phyloP scores from a whole-genome alignment of 2,797 vertebrate genomes.

The Mallotus villosus region DNA sequence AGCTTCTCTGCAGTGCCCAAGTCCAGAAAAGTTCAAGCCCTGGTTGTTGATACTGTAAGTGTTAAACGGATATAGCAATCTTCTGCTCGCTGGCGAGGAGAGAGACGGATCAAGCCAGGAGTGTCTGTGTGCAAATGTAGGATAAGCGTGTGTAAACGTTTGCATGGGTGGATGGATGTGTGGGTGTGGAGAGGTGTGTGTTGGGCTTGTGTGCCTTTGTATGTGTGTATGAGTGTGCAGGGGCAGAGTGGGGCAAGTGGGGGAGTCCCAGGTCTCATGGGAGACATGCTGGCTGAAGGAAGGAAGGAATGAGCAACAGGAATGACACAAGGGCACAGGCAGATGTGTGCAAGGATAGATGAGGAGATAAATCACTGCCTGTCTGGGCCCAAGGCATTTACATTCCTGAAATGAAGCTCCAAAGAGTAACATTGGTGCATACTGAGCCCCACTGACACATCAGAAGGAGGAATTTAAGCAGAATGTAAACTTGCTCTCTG shows the following conservation, averaged over 20 bases:
- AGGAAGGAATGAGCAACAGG: constrained; percentile 76
- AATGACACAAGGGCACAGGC: constrained; percentile 78
- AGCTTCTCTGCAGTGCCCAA: constrained; percentile 45
- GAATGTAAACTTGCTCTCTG: constrained; percentile 10
- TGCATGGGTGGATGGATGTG: constrained; percentile 7
- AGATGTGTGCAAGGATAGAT: constrained; percentile 83
- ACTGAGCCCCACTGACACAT: constrained; percentile 50
- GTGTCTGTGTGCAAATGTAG: constrained; percentile 37
- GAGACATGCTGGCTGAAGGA: constrained; percentile 63
- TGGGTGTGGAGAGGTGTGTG: constrained; percentile 21
- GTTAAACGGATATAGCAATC: constrained; percentile 6
- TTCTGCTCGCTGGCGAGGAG: constrained; percentile 40
- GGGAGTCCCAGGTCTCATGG: constrained; percentile 68
- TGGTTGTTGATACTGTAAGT: constrained; percentile 35
- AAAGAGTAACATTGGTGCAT: constrained; percentile 65
- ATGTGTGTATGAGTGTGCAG: constrained; percentile 26
- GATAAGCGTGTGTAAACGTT: not conserved
- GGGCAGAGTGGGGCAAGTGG: constrained; percentile 59
- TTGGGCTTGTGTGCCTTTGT: constrained; percentile 14
- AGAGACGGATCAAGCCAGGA: constrained; percentile 47
- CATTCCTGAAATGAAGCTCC: constrained; percentile 81
- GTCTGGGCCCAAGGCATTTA: constrained; percentile 77
- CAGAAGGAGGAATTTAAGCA: constrained; percentile 8
- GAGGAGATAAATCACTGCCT: constrained; percentile 79
- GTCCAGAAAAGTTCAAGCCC: not conserved